A percentile compares a stretch with the other conserved stretches of the same genome.
phyloP scores from a whole-genome alignment of 1,140 invertebrate species.

The Ruditapes philippinarum region DNA sequence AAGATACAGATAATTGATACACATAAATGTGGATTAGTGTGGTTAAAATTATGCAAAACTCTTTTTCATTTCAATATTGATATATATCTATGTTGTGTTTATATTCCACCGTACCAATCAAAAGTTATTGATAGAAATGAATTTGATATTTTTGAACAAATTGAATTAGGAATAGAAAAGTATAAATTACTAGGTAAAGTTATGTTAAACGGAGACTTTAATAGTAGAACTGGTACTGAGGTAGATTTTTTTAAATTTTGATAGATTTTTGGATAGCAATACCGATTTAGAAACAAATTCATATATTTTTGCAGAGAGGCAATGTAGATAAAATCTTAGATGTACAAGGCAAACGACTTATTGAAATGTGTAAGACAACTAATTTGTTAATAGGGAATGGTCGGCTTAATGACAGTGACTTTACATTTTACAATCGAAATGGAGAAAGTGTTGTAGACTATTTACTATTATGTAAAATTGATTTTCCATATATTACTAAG shows the following conservation, averaged over 20 bases:
- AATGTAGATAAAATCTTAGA: conserved; percentile 1
- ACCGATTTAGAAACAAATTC: neutral
- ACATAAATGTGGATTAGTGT: conserved; percentile 22
- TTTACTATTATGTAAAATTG: too few relatives aligned
- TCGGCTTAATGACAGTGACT: neutral
- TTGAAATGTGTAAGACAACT: neutral
- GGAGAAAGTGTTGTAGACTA: too few relatives aligned
- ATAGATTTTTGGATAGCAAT: conserved; percentile 6
- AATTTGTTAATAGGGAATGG: neutral
- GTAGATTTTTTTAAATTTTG: conserved; percentile 5
- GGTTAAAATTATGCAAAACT: conserved; percentile 11
- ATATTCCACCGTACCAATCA: conserved; percentile 21
- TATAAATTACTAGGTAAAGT: neutral
- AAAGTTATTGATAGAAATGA: neutral
- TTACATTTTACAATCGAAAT: neutral
- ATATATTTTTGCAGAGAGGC: neutral
- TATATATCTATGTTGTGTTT: conserved; percentile 7
- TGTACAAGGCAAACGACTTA: neutral
- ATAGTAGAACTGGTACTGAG: neutral
- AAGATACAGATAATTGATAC: conserved; percentile 22
- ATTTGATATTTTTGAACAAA: conserved; percentile 25
- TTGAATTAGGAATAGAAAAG: conserved; percentile 41
- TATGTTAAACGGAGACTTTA: conserved; percentile 1
- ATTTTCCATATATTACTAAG: too few relatives aligned
- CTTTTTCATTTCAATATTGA: neutral